phyloP scores from a whole-genome alignment of 2,888 invertebrate genomes.

The Allacma fusca region DNA sequence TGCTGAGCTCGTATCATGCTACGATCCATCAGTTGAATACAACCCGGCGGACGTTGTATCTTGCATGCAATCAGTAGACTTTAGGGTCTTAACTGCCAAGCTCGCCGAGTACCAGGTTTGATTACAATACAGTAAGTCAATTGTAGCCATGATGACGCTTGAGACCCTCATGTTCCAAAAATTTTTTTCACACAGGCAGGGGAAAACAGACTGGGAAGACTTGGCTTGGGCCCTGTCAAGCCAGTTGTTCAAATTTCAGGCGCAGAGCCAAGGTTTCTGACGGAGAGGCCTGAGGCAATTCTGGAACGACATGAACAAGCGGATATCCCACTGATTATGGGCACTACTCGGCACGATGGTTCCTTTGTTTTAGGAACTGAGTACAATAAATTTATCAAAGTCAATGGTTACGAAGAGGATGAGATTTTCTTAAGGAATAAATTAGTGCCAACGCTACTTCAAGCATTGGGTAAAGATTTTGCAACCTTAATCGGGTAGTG shows the following conservation, averaged over 20 bases:
- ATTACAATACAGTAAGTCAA: no score
- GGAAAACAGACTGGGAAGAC: conserved; percentile 53
- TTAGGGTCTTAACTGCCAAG: conserved; percentile 33
- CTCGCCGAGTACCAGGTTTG: conserved; percentile 53
- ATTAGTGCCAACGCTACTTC: conserved; percentile 53
- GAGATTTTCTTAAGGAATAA: conserved; percentile 49
- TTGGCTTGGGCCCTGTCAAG: conserved; percentile 55
- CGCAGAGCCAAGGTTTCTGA: conserved; percentile 48
- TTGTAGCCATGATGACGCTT: no score
- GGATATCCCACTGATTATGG: conserved; percentile 61
- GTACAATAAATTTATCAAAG: conserved; percentile 53
- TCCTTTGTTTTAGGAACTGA: conserved; percentile 59
- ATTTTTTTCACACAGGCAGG: no score
- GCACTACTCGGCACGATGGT: conserved; percentile 61
- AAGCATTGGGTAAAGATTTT: conserved; percentile 49
- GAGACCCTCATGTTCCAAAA: no score
- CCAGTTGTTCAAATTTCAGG: conserved; percentile 54
- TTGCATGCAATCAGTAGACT: conserved; percentile 50
- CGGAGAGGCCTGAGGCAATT: conserved; percentile 51
- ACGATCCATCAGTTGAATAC: conserved; percentile 21
- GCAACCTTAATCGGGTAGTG: neutral
- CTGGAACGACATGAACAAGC: conserved; percentile 52
- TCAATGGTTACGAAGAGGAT: conserved; percentile 45
- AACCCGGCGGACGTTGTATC: conserved; percentile 27
- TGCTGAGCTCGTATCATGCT: conserved; percentile 49